phyloP scores from a whole-genome alignment of 2,113 vertebrate genomes.

The Indri indri region DNA sequence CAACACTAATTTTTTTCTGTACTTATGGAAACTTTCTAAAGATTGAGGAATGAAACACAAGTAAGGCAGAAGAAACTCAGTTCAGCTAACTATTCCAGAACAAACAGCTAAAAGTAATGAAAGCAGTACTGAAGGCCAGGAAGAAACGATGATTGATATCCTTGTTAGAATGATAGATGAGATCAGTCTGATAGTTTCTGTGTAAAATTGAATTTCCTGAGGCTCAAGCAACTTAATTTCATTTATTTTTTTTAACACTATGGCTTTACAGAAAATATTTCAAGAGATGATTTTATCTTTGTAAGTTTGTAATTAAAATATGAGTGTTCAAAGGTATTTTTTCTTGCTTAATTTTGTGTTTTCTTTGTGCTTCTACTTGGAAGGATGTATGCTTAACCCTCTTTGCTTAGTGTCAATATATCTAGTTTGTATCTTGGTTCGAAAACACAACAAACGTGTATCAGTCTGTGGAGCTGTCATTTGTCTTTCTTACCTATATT shows the following conservation, averaged over 20 bases:
- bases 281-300: constrained; percentile 47
- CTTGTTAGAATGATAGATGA: constrained; percentile 79
- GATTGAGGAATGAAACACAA: constrained; percentile 40
- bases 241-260: constrained; percentile 48
- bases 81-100: constrained; percentile 59
- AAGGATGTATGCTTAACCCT: constrained; percentile 54
- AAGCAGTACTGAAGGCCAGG: constrained; percentile 34
- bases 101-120: constrained; percentile 63
- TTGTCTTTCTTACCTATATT: constrained; percentile 63
- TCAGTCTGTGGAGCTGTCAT: constrained; percentile 66
- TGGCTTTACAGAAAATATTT: constrained; percentile 8
- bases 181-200: constrained; percentile 74
- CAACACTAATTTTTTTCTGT: neutral
- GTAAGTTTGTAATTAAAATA: constrained; percentile 65
- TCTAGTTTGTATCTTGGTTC: neutral
- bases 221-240: constrained; percentile 79
- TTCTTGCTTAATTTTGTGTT: constrained; percentile 40
- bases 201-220: constrained; percentile 78
- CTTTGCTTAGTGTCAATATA: neutral
- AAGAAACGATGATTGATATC: constrained; percentile 78
- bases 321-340: constrained; percentile 42
- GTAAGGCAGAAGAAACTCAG: constrained; percentile 34
- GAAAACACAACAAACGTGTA: constrained; percentile 53
- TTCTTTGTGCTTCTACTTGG: constrained; percentile 48
- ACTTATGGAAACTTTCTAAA: constrained; percentile 16